Conservation (phyloP, 2,797 vertebrate species). For the Cuniculus paca region DNA sequence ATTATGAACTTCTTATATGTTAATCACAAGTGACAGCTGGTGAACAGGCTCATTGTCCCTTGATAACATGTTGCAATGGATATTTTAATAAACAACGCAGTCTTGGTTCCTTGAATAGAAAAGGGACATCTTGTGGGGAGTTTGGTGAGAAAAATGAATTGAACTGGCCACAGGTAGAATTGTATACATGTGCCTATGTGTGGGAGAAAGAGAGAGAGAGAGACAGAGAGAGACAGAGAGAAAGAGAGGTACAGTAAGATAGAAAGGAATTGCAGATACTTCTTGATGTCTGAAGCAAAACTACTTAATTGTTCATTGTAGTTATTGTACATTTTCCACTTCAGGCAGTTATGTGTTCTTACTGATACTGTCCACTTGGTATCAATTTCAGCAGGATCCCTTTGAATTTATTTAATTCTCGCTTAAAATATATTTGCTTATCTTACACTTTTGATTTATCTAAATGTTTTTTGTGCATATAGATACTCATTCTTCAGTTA, state of each 20-base stretch:
- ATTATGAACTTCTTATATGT: background rate
- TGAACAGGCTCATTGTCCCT: background rate
- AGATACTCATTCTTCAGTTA: background rate
- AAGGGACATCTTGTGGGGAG: background rate
- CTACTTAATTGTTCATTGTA: background rate
- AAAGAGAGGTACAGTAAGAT: background rate
- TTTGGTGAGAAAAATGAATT: background rate
- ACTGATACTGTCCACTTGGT: background rate
- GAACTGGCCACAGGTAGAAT: background rate
- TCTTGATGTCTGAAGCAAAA: background rate
- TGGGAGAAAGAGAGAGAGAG: background rate
- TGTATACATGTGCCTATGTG: too few relatives aligned
- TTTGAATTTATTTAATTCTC: background rate
- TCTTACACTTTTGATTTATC: background rate
- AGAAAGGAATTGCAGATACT: background rate
- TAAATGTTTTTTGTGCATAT: background rate
- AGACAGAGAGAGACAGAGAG: too few relatives aligned
- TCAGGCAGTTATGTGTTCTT: background rate
- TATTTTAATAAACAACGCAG: background rate
- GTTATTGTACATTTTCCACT: background rate
- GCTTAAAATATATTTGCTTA: background rate
- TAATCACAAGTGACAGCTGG: background rate
- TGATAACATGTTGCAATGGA: background rate
- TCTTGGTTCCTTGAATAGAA: background rate
- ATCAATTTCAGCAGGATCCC: background rate